Percentiles rank a stretch among this genome's conserved stretches.
phyloP scores from a whole-genome alignment of 1,140 invertebrate species.

The Caerostris darwini region DNA sequence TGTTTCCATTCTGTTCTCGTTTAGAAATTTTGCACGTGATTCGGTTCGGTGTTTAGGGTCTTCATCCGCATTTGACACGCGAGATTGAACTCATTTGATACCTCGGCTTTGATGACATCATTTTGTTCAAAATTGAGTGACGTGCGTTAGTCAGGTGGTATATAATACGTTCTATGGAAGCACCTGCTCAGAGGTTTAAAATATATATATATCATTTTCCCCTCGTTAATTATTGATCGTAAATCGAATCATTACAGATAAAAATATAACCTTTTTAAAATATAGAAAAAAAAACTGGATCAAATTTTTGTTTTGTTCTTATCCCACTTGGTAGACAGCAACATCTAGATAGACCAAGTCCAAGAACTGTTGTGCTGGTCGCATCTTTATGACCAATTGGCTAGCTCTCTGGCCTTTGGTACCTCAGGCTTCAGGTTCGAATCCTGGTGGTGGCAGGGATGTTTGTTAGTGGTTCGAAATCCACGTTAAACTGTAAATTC shows the following conservation, averaged over 20 bases:
- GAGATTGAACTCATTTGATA: slow-evolving; percentile 6
- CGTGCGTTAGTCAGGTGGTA: background rate
- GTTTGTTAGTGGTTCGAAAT: too few species aligned
- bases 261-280: background rate
- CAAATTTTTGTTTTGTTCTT: background rate
- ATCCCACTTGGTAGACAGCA: background rate
- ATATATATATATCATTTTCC: background rate
- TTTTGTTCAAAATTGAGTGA: background rate
- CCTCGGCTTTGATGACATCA: background rate
- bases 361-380: background rate
- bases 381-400: too few species aligned
- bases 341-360: background rate
- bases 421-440: too few species aligned
- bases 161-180: background rate
- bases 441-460: too few species aligned
- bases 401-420: too few species aligned
- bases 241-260: background rate
- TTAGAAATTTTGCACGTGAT: slow-evolving; percentile 3
- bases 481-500: too few species aligned
- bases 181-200: background rate
- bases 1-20: background rate
- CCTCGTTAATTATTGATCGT: background rate
- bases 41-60: background rate
- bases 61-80: slow-evolving; percentile 40
- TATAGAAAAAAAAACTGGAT: background rate